Conservation (phyloP, 2,888 invertebrate species). For the Bombylius major region DNA sequence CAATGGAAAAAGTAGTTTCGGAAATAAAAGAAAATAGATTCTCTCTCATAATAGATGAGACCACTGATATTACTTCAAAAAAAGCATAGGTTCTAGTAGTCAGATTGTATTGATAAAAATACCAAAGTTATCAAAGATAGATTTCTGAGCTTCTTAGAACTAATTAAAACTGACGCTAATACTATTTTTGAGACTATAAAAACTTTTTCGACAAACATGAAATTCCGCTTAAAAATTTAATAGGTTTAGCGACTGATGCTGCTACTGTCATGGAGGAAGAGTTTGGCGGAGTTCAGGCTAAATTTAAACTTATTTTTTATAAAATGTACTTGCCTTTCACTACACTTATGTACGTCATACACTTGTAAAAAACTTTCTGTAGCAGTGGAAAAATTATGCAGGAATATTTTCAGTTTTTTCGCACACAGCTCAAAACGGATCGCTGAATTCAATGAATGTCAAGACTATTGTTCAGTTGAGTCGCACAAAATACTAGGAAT, state of each 20-base stretch:
- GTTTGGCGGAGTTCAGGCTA: slow-evolving; percentile 13
- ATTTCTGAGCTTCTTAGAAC: slow-evolving; percentile 2
- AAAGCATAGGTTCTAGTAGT: slow-evolving; percentile 3
- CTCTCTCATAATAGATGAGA: slow-evolving; percentile 2
- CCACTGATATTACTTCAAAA: background rate
- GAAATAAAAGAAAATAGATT: background rate
- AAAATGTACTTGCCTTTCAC: slow-evolving; percentile 19
- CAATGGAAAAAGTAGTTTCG: no score
- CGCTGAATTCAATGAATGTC: slow-evolving; percentile 17
- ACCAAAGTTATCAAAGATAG: background rate
- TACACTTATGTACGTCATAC: slow-evolving; percentile 18
- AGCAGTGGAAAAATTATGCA: slow-evolving; percentile 16
- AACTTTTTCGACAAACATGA: background rate
- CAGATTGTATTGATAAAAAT: background rate
- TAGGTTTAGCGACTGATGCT: slow-evolving; percentile 19
- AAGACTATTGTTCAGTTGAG: slow-evolving; percentile 17
- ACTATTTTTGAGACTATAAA: background rate
- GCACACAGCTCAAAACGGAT: slow-evolving; percentile 20
- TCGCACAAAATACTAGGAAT: slow-evolving; percentile 19
- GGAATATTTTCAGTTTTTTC: slow-evolving; percentile 18
- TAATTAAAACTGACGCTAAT: background rate
- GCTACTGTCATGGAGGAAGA: slow-evolving; percentile 19
- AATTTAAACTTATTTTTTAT: slow-evolving; percentile 17
- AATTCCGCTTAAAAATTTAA: slow-evolving; percentile 12
- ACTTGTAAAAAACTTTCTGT: slow-evolving; percentile 18